phyloP scores from a whole-genome alignment of 2,888 invertebrate genomes.

The Salticus scenicus region DNA sequence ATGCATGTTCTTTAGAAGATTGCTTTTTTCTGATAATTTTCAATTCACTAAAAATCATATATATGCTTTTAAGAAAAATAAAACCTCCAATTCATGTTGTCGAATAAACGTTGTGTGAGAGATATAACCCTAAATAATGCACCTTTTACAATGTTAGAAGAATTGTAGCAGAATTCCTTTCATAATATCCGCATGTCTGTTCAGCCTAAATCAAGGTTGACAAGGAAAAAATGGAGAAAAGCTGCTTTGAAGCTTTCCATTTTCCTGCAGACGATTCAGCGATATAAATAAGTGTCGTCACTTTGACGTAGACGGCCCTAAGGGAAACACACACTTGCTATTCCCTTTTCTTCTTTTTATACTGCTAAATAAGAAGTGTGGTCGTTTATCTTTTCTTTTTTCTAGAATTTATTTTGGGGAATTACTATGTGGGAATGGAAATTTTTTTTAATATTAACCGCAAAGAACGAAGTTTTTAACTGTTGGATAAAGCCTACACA shows the following conservation, averaged over 20 bases:
- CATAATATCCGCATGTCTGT: not conserved
- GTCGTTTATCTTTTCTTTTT: not conserved
- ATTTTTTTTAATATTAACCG: not conserved
- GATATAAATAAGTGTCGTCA: slow-evolving; percentile 13
- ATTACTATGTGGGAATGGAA: not conserved
- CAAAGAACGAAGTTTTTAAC: not conserved
- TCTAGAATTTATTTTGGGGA: not conserved
- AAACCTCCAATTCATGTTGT: too few species aligned
- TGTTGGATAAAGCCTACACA: not conserved
- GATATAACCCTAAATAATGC: not conserved
- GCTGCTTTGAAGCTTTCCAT: not conserved
- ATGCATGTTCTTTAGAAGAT: too few species aligned
- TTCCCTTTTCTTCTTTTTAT: not conserved
- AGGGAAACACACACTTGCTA: slow-evolving; percentile 1
- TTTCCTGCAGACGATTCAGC: slow-evolving; percentile 2
- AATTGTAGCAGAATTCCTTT: slow-evolving; percentile 2
- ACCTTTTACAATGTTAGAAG: not conserved
- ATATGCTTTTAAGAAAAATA: too few species aligned
- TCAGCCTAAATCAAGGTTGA: slow-evolving; percentile 6
- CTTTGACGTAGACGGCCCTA: slow-evolving; percentile 3
- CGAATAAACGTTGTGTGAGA: too few species aligned
- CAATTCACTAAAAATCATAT: too few species aligned
- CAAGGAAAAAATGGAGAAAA: slow-evolving; percentile 9
- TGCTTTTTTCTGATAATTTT: too few species aligned
- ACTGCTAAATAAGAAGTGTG: not conserved